These are phyloP conservation scores for Papilio glaucus DNA, from an alignment of 1,140 invertebrate species.

Conservation along the genomic window DNA sequence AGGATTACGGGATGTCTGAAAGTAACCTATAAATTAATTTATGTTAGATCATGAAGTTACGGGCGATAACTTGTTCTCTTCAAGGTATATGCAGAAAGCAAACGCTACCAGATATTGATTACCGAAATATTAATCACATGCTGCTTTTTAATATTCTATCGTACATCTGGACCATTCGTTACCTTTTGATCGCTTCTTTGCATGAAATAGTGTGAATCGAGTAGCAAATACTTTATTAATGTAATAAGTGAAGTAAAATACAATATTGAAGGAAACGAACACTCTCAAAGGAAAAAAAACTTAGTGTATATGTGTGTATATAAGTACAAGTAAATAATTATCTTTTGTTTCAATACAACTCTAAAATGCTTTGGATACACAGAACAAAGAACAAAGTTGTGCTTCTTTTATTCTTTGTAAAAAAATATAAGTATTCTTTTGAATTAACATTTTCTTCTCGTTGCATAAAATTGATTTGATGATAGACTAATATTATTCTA, in stretches of 20 bases:
- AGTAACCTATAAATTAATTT: not conserved
- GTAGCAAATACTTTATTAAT: too few species aligned
- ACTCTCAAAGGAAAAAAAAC: too few species aligned
- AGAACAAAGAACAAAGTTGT: conserved; percentile 8
- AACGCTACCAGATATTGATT: not conserved
- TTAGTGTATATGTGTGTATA: too few species aligned
- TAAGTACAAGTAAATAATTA: not conserved
- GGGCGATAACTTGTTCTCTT: not conserved
- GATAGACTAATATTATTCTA: not conserved
- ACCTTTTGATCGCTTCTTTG: too few species aligned
- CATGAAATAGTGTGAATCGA: too few species aligned
- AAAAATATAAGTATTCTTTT: conserved; percentile 27
- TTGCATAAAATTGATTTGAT: conserved; percentile 36
- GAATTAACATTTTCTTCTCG: conserved; percentile 34
- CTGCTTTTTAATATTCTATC: not conserved
- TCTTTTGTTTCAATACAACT: conserved; percentile 22
- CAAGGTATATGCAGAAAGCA: not conserved
- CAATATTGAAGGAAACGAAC: too few species aligned
- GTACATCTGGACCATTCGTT: not conserved
- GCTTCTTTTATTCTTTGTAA: conserved; percentile 18
- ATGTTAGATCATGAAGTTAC: not conserved
- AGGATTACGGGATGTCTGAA: not conserved
- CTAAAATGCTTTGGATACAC: conserved; percentile 4
- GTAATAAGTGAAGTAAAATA: too few species aligned
- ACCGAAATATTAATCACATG: too few species aligned